phyloP scores from a whole-genome alignment of 1,140 invertebrate genomes.

The Helicoverpa zea region DNA sequence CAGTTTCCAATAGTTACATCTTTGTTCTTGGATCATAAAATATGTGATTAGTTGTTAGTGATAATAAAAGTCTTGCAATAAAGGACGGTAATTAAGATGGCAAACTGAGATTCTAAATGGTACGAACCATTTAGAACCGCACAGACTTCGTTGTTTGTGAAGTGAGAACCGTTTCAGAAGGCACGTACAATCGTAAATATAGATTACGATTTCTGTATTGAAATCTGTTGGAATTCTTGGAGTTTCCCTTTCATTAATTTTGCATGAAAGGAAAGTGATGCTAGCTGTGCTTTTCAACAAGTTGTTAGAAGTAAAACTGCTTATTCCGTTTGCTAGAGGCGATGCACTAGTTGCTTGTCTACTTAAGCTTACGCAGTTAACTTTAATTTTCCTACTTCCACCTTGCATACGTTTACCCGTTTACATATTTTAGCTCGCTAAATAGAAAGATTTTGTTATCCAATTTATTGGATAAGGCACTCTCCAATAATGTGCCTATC shows the following conservation, averaged over 20 bases:
- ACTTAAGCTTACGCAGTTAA: conserved; percentile 2
- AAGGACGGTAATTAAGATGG: conserved; percentile 29
- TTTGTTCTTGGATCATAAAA: conserved; percentile 25
- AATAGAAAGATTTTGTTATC: no score
- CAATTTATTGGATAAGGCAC: no score
- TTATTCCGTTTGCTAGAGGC: conserved; percentile 17
- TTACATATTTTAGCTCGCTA: not conserved
- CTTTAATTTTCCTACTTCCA: conserved; percentile 10
- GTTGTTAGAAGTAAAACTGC: conserved; percentile 22
- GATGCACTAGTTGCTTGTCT: conserved; percentile 22
- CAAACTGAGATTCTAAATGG: conserved; percentile 10
- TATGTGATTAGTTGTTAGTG: conserved; percentile 23
- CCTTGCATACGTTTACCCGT: not conserved
- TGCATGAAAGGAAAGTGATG: conserved; percentile 12
- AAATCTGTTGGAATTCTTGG: not conserved
- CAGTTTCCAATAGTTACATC: conserved; percentile 27
- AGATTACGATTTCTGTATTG: not conserved
- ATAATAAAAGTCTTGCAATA: conserved; percentile 39
- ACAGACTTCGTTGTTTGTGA: not conserved
- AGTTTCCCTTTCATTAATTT: conserved; percentile 27
- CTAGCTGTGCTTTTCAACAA: conserved; percentile 17
- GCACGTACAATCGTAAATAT: not conserved
- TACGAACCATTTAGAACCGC: not conserved
- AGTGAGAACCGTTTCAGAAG: not conserved
- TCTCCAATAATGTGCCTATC: not conserved